Base-by-base conservation (phyloP, 2,113 vertebrate genomes). In the Leucoraja erinaceus region DNA sequence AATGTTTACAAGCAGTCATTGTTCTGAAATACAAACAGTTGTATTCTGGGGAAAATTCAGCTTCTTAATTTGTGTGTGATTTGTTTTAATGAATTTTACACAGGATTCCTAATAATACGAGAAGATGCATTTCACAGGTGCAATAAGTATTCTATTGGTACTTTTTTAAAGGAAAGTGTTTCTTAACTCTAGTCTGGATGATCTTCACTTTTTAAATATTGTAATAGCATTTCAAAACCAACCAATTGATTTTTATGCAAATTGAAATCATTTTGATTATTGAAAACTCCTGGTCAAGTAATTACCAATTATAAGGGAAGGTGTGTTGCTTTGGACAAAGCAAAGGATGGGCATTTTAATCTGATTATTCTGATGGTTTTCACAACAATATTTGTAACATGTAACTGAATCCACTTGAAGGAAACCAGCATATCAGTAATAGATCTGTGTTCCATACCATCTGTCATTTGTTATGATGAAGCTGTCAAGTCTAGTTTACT, bases 11-110 rank as follows among this genome's bases (percentile, higher is more conserved):
- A 86, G 59, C 25, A 61, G 47, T 12, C 10, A 86, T 10, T 25
- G 2, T 61, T 86, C 56, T n/a, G 61, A 86, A 61, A 54, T n/a
- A 59, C 22, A 56, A 28, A 86, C 25, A 86, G 81, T 25, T 86
- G 22, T 61, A 28, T 61, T 86, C 11, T 61, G 56, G 25, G 28
- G 81, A 54, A 86, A 86, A 61, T 86, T 56, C 81, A 86, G 25
- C 56, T 86, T 86, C 54, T 86, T 61, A 84, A n/a, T 54, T 86
- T 86, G 25, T 25, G 61, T n/a, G 56, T 86, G 56, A 86, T 61
- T 61, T 12, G 28, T 25, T 25, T 56, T 5, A 8, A 22, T 86
- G 86, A 90, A 66, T 6, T 68, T 90, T 33, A 6, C 28, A 68
- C 16, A 68, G 59, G 86, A 68, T 90, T 90, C 86, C 25, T 86